Conservation (phyloP, 2,888 invertebrate species). For the Automeris io region DNA sequence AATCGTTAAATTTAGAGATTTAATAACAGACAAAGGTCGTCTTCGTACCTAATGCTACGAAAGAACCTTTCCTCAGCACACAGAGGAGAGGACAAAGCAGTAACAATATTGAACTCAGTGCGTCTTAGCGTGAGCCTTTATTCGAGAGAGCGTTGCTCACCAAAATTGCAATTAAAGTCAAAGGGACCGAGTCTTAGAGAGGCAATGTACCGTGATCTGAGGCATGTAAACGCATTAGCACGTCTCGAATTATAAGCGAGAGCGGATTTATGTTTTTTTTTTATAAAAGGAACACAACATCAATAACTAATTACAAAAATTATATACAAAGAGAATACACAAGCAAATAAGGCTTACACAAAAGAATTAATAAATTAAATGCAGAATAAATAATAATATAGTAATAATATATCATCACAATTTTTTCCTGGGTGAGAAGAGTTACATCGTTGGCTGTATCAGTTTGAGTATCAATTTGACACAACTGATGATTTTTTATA, state of each 20-base stretch:
- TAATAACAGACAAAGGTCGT: too few species aligned
- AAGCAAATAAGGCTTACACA: too few species aligned
- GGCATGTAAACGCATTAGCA: conserved; percentile 43
- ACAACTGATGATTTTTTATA: too few species aligned
- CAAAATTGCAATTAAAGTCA: conserved; percentile 50
- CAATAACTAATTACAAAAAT: too few species aligned
- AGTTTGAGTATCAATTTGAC: too few species aligned
- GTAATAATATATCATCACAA: too few species aligned
- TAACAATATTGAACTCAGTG: conserved; percentile 4
- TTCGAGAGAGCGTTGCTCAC: conserved; percentile 25
- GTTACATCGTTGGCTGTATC: too few species aligned
- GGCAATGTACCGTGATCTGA: conserved; percentile 46
- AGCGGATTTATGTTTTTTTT: conserved; percentile 10
- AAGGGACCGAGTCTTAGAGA: conserved; percentile 42
- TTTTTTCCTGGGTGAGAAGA: too few species aligned
- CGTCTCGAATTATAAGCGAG: conserved; percentile 17
- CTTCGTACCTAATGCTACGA: background rate
- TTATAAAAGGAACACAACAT: background rate
- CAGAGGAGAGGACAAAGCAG: background rate
- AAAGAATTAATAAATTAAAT: too few species aligned
- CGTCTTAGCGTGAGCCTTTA: conserved; percentile 18
- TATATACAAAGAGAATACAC: too few species aligned
- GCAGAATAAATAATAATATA: too few species aligned
- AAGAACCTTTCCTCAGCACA: background rate
- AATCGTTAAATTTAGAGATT: too few species aligned